Evolutionary conservation across 2,113 vertebrate species (phyloP), one percentile per base, ranked within the genome.

Genomic region (Acrocephalus arundinaceus): DNA sequence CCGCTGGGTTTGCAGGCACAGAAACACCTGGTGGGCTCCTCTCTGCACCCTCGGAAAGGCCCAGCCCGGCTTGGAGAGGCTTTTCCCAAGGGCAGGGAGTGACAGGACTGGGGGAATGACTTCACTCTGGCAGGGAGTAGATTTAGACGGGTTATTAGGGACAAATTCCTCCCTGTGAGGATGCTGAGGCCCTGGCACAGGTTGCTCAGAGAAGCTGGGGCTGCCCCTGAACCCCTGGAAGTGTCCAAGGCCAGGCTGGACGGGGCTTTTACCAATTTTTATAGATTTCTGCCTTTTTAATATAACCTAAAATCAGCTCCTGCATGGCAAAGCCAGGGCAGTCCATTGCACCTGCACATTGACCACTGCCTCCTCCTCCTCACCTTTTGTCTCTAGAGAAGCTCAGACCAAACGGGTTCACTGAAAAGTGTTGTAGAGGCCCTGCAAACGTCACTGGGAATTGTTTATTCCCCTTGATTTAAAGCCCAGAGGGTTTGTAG

Each of bases 311-410:
- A 67, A 94, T 48, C 93, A 51, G 9, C 37, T 14, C 33, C 7
- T 0, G 2, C 0, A 4, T 0, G 28, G 46, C 41, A 8, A 18
- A 28, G 5, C 2, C 33, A 0, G 2, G 13, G 14, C n/a, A 61
- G 3, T 10, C 41, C 54, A 4, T 13, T 0, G 0, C 20, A n/a
- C 15, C 55, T 28, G 33, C 33, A 28, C 33, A 2, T 0, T 1
- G 18, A 68, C 3, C 55, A 0, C 48, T 62, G 48, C 65, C 65
- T 87, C 46, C 63, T 75, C 35, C 13, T 41, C 35, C 17, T 59
- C 18, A 45, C 28, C 15, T 15, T 46, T 72, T 43, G 25, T 2
- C 78, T 11, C 15, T 11, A 13, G 59, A 51, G 82, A 73, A 74
- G 31, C 77, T 84, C 59, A 6, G 43, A n/a, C 23, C 48, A 8